Evolutionary conservation across 2,113 vertebrate genomes (phyloP).

Genomic region (Myiozetetes cayanensis): DNA sequence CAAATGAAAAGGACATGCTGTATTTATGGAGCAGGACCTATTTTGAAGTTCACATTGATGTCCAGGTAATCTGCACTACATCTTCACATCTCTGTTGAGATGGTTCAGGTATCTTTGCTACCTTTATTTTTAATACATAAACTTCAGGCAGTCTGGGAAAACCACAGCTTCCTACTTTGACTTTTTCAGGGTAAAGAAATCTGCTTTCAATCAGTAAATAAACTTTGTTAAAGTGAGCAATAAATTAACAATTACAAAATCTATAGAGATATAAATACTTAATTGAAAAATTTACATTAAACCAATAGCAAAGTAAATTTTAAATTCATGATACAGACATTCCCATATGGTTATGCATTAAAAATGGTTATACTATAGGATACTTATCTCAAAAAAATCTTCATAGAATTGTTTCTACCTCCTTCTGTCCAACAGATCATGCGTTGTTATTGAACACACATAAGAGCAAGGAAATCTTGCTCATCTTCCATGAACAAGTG

Average conservation of each 20-base stretch:
- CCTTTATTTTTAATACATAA: neutral
- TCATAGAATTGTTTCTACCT: neutral
- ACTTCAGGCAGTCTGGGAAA: slow-evolving; percentile 25
- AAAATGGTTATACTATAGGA: neutral
- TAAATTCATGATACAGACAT: neutral
- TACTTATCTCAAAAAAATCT: neutral
- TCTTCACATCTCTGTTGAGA: neutral
- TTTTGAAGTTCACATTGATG: neutral
- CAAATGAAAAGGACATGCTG: neutral
- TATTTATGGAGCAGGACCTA: neutral
- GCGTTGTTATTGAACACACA: neutral
- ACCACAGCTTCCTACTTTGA: neutral
- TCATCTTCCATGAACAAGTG: neutral
- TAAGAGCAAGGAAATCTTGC: neutral
- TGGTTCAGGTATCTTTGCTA: neutral
- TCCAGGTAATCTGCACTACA: neutral
- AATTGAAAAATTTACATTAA: neutral
- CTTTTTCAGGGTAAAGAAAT: neutral
- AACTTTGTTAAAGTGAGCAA: neutral
- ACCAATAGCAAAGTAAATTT: neutral
- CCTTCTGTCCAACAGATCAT: neutral
- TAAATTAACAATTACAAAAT: neutral
- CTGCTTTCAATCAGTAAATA: neutral
- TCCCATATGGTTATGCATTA: neutral
- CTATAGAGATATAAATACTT: neutral